Evolutionary conservation across 2,797 vertebrate species (phyloP), one percentile per base, ranked within the genome.

Genomic region (Sandelia bainsii): DNA sequence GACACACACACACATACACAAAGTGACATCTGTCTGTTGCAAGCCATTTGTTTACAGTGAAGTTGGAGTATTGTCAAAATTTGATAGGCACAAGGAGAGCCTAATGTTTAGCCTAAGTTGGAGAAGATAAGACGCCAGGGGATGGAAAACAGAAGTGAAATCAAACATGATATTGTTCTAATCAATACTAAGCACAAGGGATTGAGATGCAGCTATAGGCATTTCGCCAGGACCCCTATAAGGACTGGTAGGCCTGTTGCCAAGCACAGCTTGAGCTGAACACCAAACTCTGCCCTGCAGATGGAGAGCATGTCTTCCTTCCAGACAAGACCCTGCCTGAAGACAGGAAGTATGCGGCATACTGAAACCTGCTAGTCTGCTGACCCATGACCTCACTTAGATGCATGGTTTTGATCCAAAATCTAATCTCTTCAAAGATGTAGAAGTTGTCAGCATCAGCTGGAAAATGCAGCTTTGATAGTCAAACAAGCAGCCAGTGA

Each of bases 181-280:
- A 93, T 94, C 93, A 92, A 94, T 92, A 92, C 74, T 63, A 77
- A 91, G 81, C 86, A 90, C 79, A 79, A 82, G 69, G 83, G 87
- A 84, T 78, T 85, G 85, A 89, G 86, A 91, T 90, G 77, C 78
- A 83, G 88, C 89, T 76, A 75, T 75, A 83, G 86, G 88, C 90
- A 82, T 69, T 52, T 65, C 5, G 81, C 90, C 90, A 93, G 89
- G 61, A 80, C 82, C 74, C 79, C 76, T 50, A 53, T 77, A n/a
- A 64, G 82, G 81, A 84, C 84, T 11, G 66, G 83, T 64, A 65
- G 82, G 86, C 82, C 64, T n/a, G 65, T 82, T 93, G 94, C 82
- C 91, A 94, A 93, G 76, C 73, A 60, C 56, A 72, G 79, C 66
- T 79, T 54, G 75, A 87, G 82, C 70, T 53, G 48, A 75, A 61